Evolutionary conservation across 92 coral and sea anemone species (phyloP).

Genomic region (Actinernus sp.): DNA sequence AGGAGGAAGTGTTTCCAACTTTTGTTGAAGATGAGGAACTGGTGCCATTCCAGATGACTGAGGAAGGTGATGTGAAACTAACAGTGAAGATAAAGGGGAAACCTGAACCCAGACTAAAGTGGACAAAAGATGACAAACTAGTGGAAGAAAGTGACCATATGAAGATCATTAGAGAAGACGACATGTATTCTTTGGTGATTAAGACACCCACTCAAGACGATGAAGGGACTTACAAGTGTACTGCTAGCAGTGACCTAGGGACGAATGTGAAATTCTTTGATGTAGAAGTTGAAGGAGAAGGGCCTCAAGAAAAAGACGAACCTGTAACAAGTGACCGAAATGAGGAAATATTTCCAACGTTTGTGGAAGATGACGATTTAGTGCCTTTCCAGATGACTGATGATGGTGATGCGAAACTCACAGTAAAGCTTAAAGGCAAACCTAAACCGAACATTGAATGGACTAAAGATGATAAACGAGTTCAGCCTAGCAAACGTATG

Average conservation of each 20-base stretch:
- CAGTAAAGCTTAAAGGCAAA: constrained; percentile 67
- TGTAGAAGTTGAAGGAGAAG: constrained; percentile 78
- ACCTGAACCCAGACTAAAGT: constrained; percentile 76
- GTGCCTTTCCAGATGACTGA: constrained; percentile 80
- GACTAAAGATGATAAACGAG: constrained; percentile 64
- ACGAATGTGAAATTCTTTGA: constrained; percentile 64
- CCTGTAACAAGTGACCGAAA: neutral
- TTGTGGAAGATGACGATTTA: constrained; percentile 13
- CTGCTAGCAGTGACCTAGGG: constrained; percentile 74
- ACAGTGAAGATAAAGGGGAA: constrained; percentile 73
- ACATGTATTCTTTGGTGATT: constrained; percentile 74
- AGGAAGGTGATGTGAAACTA: constrained; percentile 74
- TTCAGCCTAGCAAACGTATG: constrained; percentile 54
- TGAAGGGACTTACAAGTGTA: constrained; percentile 83
- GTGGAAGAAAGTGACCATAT: constrained; percentile 47
- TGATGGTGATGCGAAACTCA: constrained; percentile 75
- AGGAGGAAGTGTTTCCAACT: constrained; percentile 27
- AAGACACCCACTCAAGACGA: constrained; percentile 81
- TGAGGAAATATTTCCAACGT: constrained; percentile 8
- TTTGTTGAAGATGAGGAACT: constrained; percentile 44
- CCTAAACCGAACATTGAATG: constrained; percentile 63
- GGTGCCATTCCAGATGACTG: constrained; percentile 61
- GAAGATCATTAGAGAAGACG: constrained; percentile 55
- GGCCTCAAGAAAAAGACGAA: neutral
- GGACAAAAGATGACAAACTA: constrained; percentile 82